phyloP scores from a whole-genome alignment of 2,888 invertebrate species.

The Dendrolimus houi region DNA sequence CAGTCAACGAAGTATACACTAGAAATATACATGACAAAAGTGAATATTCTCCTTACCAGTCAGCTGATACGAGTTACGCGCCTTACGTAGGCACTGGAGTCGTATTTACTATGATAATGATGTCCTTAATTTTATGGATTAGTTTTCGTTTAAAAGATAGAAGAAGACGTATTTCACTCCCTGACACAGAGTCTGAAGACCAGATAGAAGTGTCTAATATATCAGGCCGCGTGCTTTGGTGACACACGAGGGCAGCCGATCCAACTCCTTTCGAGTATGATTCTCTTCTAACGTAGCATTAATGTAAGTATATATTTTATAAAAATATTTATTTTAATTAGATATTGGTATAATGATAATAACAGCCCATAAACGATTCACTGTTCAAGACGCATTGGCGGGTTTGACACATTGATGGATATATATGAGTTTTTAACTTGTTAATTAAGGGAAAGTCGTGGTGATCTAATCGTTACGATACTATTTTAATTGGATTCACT shows the following conservation, averaged over 20 bases:
- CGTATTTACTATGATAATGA: slow-evolving; percentile 71
- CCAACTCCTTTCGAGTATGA: slow-evolving; percentile 76
- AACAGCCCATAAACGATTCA: too few species aligned
- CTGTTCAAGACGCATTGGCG: too few species aligned
- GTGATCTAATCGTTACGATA: too few species aligned
- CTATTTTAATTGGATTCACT: too few species aligned
- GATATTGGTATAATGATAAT: too few species aligned
- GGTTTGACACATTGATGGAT: too few species aligned
- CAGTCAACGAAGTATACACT: slow-evolving; percentile 27
- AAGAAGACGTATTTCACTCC: slow-evolving; percentile 43
- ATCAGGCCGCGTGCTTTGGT: slow-evolving; percentile 82
- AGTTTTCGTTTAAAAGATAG: slow-evolving; percentile 58
- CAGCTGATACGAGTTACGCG: slow-evolving; percentile 42
- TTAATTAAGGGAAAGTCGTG: too few species aligned
- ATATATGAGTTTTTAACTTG: too few species aligned
- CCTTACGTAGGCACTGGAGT: slow-evolving; percentile 75
- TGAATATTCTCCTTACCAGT: slow-evolving; percentile 55
- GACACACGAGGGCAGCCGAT: slow-evolving; percentile 78
- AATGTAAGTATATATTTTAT: slow-evolving; percentile 46
- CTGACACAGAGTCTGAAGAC: slow-evolving; percentile 44
- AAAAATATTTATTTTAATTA: too few species aligned
- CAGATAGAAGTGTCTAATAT: slow-evolving; percentile 79
- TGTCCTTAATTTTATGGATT: slow-evolving; percentile 73
- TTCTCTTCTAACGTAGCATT: slow-evolving; percentile 72
- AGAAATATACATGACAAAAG: slow-evolving; percentile 46